A percentile compares a stretch with the other conserved stretches of the same genome.
These are phyloP conservation scores for Protaetia brevitarsis DNA, from an alignment of 1,140 invertebrate genomes.

Conservation along the genomic window DNA sequence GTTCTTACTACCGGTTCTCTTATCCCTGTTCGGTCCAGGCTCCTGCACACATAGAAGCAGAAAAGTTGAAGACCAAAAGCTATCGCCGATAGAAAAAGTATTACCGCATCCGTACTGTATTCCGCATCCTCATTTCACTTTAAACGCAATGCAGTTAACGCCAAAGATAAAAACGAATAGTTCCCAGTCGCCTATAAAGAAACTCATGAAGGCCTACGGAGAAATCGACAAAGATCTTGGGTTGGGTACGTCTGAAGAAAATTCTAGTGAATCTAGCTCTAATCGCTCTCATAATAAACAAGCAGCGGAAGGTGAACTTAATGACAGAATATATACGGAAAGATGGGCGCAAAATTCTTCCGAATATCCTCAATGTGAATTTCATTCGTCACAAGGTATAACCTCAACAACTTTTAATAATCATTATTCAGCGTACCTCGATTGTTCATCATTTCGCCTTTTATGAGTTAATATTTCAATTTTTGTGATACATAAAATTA, in stretches of 20 bases:
- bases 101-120: slow-evolving; percentile 69
- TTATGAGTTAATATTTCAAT: too few species aligned
- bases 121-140: slow-evolving; percentile 68
- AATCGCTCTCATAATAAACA: slow-evolving; percentile 59
- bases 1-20: slow-evolving; percentile 85
- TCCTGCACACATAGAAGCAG: slow-evolving; percentile 61
- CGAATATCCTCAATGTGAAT: slow-evolving; percentile 54
- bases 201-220: slow-evolving; percentile 57
- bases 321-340: slow-evolving; percentile 60
- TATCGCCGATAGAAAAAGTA: slow-evolving; percentile 59
- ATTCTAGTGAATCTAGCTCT: slow-evolving; percentile 69
- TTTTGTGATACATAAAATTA: too few species aligned
- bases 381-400: slow-evolving; percentile 52
- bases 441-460: too few species aligned
- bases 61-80: slow-evolving; percentile 52
- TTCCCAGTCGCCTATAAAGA: slow-evolving; percentile 30
- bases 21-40: slow-evolving; percentile 84
- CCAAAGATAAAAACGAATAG: slow-evolving; percentile 33
- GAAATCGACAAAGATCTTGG: slow-evolving; percentile 77
- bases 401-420: background rate
- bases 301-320: slow-evolving; percentile 58
- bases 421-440: too few species aligned
- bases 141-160: slow-evolving; percentile 58
- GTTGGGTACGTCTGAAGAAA: slow-evolving; percentile 80
- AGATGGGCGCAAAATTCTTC: slow-evolving; percentile 64